Evolutionary conservation across 1,140 invertebrate genomes (phyloP).

Genomic region (Metaphire vulgaris): DNA sequence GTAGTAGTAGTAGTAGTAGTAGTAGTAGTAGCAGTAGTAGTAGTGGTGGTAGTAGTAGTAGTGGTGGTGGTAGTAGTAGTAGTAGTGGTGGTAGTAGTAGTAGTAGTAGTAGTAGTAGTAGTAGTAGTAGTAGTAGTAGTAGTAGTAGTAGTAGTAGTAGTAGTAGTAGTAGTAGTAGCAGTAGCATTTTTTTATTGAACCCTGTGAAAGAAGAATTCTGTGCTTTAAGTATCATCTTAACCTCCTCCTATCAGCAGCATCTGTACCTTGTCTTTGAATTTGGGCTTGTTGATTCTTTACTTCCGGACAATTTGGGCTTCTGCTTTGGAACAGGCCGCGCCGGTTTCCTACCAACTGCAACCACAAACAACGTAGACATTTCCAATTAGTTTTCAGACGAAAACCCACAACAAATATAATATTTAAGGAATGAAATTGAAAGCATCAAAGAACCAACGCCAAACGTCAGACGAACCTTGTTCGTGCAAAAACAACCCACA

Average conservation of each 20-base stretch:
- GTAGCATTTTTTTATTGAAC: background rate
- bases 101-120: no score
- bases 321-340: background rate
- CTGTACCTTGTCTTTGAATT: background rate
- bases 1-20: no score
- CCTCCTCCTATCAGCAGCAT: no score
- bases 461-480: no score
- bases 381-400: background rate
- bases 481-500: no score
- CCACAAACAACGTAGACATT: background rate
- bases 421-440: background rate
- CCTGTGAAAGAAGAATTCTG: background rate
- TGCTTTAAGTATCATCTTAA: no score
- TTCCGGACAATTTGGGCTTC: background rate
- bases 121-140: no score
- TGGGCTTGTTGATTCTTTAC: background rate
- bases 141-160: background rate
- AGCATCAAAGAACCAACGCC: no score
- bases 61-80: no score
- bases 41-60: no score
- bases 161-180: background rate
- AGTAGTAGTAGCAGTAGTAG: no score
- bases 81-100: no score
- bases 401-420: background rate
- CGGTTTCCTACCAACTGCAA: background rate